A percentile compares a stretch with the other conserved stretches of the same genome.
Conservation (phyloP, 2,797 vertebrate genomes). For the Philypnodon macrostomus region DNA sequence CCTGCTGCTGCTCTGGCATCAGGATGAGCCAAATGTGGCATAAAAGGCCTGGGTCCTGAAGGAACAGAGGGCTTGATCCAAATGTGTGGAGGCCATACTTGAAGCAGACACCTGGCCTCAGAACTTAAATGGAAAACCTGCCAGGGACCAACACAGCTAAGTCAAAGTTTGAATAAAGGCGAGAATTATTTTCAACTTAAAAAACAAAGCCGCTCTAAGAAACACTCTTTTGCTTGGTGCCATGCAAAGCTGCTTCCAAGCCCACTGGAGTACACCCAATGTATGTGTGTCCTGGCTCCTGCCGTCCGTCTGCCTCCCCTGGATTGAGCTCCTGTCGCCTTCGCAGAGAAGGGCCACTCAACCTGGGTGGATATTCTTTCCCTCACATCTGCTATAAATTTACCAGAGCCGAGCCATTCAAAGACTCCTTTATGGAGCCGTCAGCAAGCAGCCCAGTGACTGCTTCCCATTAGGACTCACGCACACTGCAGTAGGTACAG, state of each 20-base stretch:
- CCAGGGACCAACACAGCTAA: slow-evolving; percentile 26
- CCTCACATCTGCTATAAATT: slow-evolving; percentile 82
- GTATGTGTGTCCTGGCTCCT: slow-evolving; percentile 52
- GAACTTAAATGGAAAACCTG: slow-evolving; percentile 51
- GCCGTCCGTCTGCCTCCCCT: slow-evolving; percentile 68
- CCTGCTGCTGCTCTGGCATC: slow-evolving; percentile 41
- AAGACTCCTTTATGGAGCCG: slow-evolving; percentile 79
- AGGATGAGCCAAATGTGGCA: slow-evolving; percentile 63
- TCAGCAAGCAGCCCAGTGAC: slow-evolving; percentile 71
- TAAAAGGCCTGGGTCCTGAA: slow-evolving; percentile 53
- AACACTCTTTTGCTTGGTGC: slow-evolving; percentile 36
- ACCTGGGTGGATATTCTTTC: slow-evolving; percentile 82
- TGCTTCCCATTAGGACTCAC: slow-evolving; percentile 71
- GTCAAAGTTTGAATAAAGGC: slow-evolving; percentile 30
- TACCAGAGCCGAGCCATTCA: slow-evolving; percentile 75
- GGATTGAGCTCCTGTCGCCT: slow-evolving; percentile 73
- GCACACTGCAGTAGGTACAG: slow-evolving; percentile 21
- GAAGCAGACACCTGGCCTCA: slow-evolving; percentile 47
- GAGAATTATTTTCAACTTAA: slow-evolving; percentile 49
- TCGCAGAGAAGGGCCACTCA: slow-evolving; percentile 73
- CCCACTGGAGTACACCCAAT: slow-evolving; percentile 55
- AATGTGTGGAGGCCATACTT: slow-evolving; percentile 36
- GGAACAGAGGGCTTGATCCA: slow-evolving; percentile 41
- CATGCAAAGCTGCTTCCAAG: slow-evolving; percentile 44
- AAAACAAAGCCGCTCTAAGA: slow-evolving; percentile 38